Evolutionary conservation across 2,888 invertebrate genomes (phyloP).

Genomic region (Campoplex capitator): DNA sequence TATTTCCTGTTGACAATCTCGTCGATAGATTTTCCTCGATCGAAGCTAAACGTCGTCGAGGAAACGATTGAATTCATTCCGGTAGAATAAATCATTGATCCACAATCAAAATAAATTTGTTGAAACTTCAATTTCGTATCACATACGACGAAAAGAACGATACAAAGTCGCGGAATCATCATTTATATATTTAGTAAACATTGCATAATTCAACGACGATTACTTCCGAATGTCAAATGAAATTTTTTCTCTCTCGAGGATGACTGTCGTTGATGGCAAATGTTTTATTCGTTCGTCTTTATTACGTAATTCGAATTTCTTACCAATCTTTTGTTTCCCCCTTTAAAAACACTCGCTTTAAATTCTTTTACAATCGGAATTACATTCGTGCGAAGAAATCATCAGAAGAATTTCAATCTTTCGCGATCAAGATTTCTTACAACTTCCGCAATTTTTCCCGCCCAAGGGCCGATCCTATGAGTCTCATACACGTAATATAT

Average conservation of each 20-base stretch:
- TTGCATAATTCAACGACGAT: background rate
- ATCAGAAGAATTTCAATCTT: slow-evolving; percentile 1
- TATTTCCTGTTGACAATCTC: background rate
- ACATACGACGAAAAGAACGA: no score
- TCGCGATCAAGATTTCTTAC: slow-evolving; percentile 28
- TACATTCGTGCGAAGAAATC: slow-evolving; percentile 17
- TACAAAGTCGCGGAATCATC: background rate
- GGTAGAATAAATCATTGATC: no score
- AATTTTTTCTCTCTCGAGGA: background rate
- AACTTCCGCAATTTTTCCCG: slow-evolving; percentile 62
- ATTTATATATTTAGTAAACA: background rate
- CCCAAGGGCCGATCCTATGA: slow-evolving; percentile 46
- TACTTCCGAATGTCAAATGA: background rate
- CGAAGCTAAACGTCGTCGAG: background rate
- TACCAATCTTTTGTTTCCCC: background rate
- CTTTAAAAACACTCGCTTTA: background rate
- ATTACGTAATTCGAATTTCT: background rate
- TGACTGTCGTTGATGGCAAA: background rate
- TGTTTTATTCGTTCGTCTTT: background rate
- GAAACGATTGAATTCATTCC: background rate
- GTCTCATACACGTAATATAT: background rate
- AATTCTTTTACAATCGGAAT: slow-evolving; percentile 18
- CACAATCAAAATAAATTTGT: no score
- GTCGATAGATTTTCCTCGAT: background rate
- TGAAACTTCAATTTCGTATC: no score